Evolutionary conservation across 2,888 invertebrate genomes (phyloP), one percentile per base, ranked within the genome.

Genomic region (Neoscelio sp.): DNA sequence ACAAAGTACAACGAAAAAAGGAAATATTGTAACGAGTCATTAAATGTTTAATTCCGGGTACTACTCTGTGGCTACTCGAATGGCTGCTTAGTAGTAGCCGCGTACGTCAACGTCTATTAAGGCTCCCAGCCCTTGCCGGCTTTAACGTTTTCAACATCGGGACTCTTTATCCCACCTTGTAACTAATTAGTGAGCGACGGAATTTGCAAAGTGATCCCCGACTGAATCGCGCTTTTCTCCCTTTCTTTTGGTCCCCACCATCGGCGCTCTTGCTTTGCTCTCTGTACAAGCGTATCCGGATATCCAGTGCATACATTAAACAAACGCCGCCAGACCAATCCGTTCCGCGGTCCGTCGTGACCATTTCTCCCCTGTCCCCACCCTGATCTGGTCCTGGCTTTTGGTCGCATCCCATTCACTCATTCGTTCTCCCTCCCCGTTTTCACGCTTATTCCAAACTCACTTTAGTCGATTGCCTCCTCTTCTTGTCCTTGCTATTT

Each of bases 111-210:
- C 85, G 84, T 86, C 85, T 85, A 86, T 87, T 86, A 85, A 82
- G 82, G 82, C 82, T 83, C 80, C 82, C 80, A 67, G 76, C 81
- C 68, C 80, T 81, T 83, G n/a, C n/a, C n/a, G 82, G 81, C 84
- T 87, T 87, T 86, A 87, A 85, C 86, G 86, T 88, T 87, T 87
- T 87, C 84, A 83, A 86, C 84, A 80, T 82, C 80, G 84, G 81
- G 80, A 85, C 86, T 86, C 86, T 87, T 86, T 87, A 87, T 86
- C 84, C 85, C 86, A 87, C 87, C 86, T 87, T 85, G 85, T 85
- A 83, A 86, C 87, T 88, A 88, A 88, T 89, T 89, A 89, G 86
- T 86, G 81, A 85, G 83, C 60, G 58, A 15, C 54, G 23, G 54
- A 28, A 15, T 12, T 54, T 35, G 52, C 48, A 20, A 50, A 33